phyloP scores from a whole-genome alignment of 2,797 vertebrate species.

The Coregonus sp. region DNA sequence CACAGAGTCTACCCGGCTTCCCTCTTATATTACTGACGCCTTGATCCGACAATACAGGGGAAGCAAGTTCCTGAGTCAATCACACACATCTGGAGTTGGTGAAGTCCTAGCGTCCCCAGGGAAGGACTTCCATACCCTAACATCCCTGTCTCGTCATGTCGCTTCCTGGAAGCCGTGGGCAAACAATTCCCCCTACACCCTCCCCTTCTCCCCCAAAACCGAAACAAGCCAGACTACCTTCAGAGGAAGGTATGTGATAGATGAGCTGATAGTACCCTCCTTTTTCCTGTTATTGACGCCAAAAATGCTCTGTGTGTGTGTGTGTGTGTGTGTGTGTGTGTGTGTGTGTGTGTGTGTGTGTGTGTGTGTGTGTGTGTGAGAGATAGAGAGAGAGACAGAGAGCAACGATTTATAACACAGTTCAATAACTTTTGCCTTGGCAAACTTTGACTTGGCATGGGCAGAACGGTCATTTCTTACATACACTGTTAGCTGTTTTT shows the following conservation, averaged over 20 bases:
- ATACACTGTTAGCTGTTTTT: no score
- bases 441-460: not conserved
- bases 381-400: not conserved
- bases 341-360: no score
- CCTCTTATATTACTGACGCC: constrained; percentile 9
- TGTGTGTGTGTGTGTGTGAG: no score
- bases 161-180: constrained; percentile 43
- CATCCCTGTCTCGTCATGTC: constrained; percentile 37
- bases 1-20: constrained; percentile 39
- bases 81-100: constrained; percentile 71
- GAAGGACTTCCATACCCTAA: constrained; percentile 47
- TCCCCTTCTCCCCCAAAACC: not conserved
- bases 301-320: not conserved
- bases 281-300: not conserved
- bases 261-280: not conserved
- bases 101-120: constrained; percentile 47
- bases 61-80: constrained; percentile 32
- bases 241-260: no score
- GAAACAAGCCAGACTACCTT: no score
- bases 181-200: constrained; percentile 3
- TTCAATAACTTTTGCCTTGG: not conserved
- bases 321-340: not conserved
- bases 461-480: not conserved
- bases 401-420: not conserved
- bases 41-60: constrained; percentile 16